These are phyloP conservation scores for Drosophila kanapiae DNA, from an alignment of 1,140 invertebrate genomes.

Conservation along the genomic window DNA sequence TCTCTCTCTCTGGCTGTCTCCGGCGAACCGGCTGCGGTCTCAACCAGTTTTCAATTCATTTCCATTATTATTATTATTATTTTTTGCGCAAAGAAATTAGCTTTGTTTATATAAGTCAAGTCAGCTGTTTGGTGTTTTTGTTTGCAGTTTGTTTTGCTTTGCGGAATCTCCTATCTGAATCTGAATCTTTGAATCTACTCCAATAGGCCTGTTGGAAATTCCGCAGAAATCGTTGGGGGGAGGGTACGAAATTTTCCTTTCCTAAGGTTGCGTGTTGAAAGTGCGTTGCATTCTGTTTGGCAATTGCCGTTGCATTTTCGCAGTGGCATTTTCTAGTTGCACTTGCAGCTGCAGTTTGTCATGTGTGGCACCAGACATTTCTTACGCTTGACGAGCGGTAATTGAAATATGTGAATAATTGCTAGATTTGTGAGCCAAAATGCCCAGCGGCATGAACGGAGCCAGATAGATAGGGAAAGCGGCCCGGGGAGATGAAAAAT, in stretches of 20 bases:
- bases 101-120: constrained; percentile 43
- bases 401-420: constrained; percentile 75
- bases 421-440: constrained; percentile 68
- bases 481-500: constrained; percentile 20
- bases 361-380: constrained; percentile 65
- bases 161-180: constrained; percentile 17
- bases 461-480: background rate
- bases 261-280: constrained; percentile 52
- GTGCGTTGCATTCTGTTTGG: constrained; percentile 59
- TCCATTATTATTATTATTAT: constrained; percentile 64
- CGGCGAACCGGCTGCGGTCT: constrained; percentile 37
- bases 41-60: constrained; percentile 71
- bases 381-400: constrained; percentile 65
- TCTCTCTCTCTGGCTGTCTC: constrained; percentile 15
- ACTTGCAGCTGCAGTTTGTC: constrained; percentile 76
- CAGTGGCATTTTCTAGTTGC: constrained; percentile 29
- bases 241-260: constrained; percentile 63
- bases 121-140: constrained; percentile 77
- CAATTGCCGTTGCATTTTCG: constrained; percentile 24
- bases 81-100: constrained; percentile 57
- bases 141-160: constrained; percentile 49
- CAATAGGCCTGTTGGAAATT: constrained; percentile 38
- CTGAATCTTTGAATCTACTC: constrained; percentile 35
- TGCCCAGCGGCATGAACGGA: constrained; percentile 33
- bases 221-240: constrained; percentile 47